A percentile compares a stretch with the other conserved stretches of the same genome.
These are phyloP conservation scores for Epinephelus moara DNA, from an alignment of 2,113 vertebrate genomes.

Conservation along the genomic window DNA sequence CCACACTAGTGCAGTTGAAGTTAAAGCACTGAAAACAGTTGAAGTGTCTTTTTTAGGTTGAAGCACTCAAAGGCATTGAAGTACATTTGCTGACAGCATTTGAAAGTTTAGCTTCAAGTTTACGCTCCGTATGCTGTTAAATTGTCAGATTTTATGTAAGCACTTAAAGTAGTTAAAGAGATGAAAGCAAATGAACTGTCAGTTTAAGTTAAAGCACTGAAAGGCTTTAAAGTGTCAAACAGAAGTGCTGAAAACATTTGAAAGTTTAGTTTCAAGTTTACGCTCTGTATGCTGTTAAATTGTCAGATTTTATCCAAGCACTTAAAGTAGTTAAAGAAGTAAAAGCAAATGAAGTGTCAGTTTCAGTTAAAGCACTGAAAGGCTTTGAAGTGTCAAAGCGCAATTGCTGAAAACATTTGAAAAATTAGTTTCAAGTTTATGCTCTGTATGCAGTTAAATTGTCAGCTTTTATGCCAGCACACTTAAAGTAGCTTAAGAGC, in stretches of 20 bases:
- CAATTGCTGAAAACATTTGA: not conserved
- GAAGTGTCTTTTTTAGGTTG: conserved; percentile 2
- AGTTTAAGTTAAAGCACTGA: conserved; percentile 5
- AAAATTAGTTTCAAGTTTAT: not conserved
- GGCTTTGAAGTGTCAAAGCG: too few relatives aligned
- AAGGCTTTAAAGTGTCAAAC: too few relatives aligned
- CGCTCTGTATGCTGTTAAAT: not conserved
- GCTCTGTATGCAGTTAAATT: not conserved
- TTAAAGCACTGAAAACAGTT: not conserved
- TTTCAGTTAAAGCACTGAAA: not conserved
- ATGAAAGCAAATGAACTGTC: not conserved
- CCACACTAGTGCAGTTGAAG: not conserved
- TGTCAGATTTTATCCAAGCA: not conserved
- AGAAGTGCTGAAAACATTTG: not conserved
- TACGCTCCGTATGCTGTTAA: not conserved
- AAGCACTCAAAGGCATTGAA: not conserved
- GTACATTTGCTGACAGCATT: not conserved
- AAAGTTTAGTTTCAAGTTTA: not conserved
- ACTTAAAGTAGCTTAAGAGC: not conserved
- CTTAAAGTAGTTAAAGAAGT: not conserved
- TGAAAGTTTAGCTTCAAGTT: not conserved
- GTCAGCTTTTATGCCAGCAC: not conserved
- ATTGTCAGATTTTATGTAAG: not conserved
- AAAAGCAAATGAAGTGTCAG: not conserved
- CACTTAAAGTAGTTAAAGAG: not conserved